Base-by-base conservation (phyloP, 2,797 vertebrate genomes). In the Anableps anableps region DNA sequence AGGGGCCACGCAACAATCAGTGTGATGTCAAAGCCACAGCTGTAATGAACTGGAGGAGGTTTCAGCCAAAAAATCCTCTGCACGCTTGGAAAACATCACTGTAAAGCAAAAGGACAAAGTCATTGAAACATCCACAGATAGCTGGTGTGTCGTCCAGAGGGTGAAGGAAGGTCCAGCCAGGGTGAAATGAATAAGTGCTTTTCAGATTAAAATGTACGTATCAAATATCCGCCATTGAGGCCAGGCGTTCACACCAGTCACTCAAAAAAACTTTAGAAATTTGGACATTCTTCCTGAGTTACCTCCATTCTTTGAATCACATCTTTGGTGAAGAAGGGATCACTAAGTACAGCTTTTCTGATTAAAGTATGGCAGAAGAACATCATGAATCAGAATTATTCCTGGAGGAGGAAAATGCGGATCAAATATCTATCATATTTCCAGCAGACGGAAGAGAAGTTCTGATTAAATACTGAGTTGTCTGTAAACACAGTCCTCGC, bases 21-120 rank as follows among this genome's bases (percentile, higher is more conserved):
- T 1, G 62, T 85, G 88, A 91, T 68, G 80, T 90, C 88, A 88
- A 66, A 80, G 76, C 82, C 53, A 72, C 60, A 78, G 72, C 68
- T 43, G 26, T 17, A 71, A 72, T 53, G 55, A 36, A 16, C 68
- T 23, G 47, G 60, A 55, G 48, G 47, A 14, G 68, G 77, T 5
- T 74, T 80, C 74, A 72, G 81, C 77, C 38, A 62, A 72, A 88
- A 83, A 85, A 75, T 55, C 68, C 72, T 80, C 74, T 43, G 38
- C 64, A 55, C 71, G 78, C 64, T 83, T 48, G 64, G 51, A 80
- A 81, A 88, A 80, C 71, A 77, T 68, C 38, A 26, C 4, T 45
- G 19, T 41, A 43, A 68, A 58, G 66, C 76, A 74, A 70, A 13
- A 16, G 66, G 66, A 34, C 36, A 55, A 66, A 72, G 80, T 76